phyloP scores from a whole-genome alignment of 2,113 vertebrate species.

The Dicaeum eximium region DNA sequence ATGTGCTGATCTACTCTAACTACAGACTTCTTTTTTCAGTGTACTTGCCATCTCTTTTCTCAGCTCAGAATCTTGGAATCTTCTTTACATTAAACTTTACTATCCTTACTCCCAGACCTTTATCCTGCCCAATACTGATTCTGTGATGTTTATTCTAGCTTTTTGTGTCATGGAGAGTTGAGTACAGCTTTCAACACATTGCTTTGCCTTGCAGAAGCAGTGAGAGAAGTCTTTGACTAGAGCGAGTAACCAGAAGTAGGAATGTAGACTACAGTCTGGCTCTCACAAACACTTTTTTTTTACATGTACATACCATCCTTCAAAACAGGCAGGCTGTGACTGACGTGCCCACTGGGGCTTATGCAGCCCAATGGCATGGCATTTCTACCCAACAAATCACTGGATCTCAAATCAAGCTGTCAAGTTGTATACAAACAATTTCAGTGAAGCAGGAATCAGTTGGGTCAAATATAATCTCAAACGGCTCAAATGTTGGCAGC shows the following conservation, averaged over 20 bases:
- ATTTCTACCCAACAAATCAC: background rate
- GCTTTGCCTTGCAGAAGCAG: background rate
- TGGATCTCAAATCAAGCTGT: background rate
- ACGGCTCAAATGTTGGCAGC: background rate
- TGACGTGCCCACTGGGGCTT: background rate
- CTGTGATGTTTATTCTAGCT: background rate
- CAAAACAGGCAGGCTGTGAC: background rate
- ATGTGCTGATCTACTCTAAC: background rate
- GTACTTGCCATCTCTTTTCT: background rate
- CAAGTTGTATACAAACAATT: background rate
- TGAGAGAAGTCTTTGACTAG: background rate
- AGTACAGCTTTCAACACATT: background rate
- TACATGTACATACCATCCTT: rapidly evolving
- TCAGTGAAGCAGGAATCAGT: background rate
- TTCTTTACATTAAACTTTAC: background rate
- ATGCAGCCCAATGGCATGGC: background rate
- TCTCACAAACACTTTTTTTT: background rate
- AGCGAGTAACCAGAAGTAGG: background rate
- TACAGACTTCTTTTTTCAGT: background rate
- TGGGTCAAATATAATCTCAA: background rate
- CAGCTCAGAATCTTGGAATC: background rate
- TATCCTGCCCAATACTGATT: background rate
- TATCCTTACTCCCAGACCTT: background rate
- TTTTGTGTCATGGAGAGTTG: background rate
- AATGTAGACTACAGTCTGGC: background rate